Evolutionary conservation across 1,140 invertebrate species (phyloP), one percentile per base, ranked within the genome.

Genomic region (Asobara japonica): DNA sequence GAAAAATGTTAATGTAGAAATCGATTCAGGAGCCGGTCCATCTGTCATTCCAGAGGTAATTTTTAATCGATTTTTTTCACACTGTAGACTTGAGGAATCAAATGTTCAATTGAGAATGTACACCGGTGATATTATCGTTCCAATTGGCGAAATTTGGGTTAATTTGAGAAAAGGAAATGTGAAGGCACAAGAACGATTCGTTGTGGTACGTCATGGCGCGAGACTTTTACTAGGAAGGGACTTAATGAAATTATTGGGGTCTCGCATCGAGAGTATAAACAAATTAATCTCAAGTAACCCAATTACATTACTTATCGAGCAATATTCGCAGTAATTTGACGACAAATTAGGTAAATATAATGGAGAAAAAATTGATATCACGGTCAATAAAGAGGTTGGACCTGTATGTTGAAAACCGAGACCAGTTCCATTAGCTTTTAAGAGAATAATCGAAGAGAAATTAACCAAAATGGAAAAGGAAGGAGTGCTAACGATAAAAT

Each of bases 401-500:
- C 78, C 80, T 38, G 72, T 69, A 48, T 83, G 80, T 73, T 67
- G 78, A 31, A 80, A 80, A 48, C 76, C 79, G 8, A 62, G 85
- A 60, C 74, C 77, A 0, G 71, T 87, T 6, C 84, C 84, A 1
- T 83, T 78, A 72, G 79, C 83, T 30, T 61, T 88, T 10, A 75
- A 73, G 65, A 65, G 74, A 6, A 78, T 78, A 69, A 74, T 87
- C 8, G 77, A 86, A 29, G 27, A 76, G 7, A 80, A 88, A 76
- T 65, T 88, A n/a, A 74, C 83, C 7, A 65, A 75, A 27, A 67
- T 88, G 45, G 82, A 80, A 30, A 45, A 71, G 6, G 65, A 77
- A 65, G 83, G 84, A 31, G 79, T 87, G 18, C 82, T 88, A 16
- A 56, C 76, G 62, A 75, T 77, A 62, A 82, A 88, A 16, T 78